These are phyloP conservation scores for Diceros bicornis DNA, from an alignment of 2,797 vertebrate genomes.

Conservation along the genomic window DNA sequence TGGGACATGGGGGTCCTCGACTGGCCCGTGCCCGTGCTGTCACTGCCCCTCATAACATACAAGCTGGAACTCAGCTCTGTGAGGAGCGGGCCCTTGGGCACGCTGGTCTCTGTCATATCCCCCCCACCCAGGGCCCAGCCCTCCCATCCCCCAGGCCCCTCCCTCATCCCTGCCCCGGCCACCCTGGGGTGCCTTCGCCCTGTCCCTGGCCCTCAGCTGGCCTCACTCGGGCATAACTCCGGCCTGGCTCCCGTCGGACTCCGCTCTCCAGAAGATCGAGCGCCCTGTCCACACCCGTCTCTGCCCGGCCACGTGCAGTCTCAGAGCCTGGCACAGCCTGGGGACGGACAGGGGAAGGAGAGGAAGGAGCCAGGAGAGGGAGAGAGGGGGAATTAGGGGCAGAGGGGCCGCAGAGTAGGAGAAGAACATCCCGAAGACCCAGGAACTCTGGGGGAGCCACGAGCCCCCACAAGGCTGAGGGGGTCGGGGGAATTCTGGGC, in stretches of 20 bases:
- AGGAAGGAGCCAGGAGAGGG: not conserved
- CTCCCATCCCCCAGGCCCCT: fast-evolving
- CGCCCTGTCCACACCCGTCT: not conserved
- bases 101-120: not conserved
- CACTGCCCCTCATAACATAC: fast-evolving
- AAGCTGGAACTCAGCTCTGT: fast-evolving
- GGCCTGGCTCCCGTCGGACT: not conserved
- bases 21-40: fast-evolving
- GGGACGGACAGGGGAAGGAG: fast-evolving
- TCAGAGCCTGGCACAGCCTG: not conserved
- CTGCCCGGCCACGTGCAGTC: not conserved
- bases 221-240: fast-evolving
- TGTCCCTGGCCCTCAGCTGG: not conserved
- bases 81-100: fast-evolving
- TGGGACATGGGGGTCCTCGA: not conserved
- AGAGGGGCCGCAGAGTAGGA: fast-evolving
- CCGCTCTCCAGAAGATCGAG: not conserved
- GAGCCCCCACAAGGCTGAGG: not conserved
- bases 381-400: not conserved
- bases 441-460: fast-evolving
- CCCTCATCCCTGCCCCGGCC: not conserved
- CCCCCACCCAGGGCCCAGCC: not conserved
- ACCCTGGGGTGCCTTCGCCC: not conserved
- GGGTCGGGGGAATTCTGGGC: fast-evolving
- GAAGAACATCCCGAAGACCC: not conserved